Base-by-base conservation (phyloP, 2,113 vertebrate genomes). In the Eira barbara region DNA sequence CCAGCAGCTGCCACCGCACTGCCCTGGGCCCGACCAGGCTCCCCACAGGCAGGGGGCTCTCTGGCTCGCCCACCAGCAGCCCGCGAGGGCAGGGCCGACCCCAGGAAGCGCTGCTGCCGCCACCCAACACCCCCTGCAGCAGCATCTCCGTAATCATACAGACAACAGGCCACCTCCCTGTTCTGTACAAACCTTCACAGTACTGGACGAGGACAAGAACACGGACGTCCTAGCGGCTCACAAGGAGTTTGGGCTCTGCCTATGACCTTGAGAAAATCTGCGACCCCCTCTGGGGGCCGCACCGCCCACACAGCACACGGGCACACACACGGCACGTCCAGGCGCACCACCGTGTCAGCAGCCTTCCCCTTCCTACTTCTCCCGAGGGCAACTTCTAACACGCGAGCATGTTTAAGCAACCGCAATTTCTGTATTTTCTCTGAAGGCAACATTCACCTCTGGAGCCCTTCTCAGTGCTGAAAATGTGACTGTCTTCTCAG, bases 261-360 rank as follows among this genome's bases (percentile, higher is more conserved):
- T 3, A 47, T 34, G 31, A 79, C 71, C 36, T 39, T 42, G 21
- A 25, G 36, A 3, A 6, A 21, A 10, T 9, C 21, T 5, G 11
- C 71, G 12, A 21, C 12, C 47, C 29, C 29, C 42, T 49, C 29
- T 2, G 47, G 76, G 45, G 42, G 27, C 42, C 27, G 15, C 67
- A 69, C 7, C 4, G 2, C 67, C 18, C 67, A 17, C 31, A 4
- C 45, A 69, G 18, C 31, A 47, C 55, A 27, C 29, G 12, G 18
- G 71, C 31, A 3, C 31, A 27, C 39, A 9, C 42, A 2, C 65
- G 42, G 2, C 7, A 4, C 27, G 17, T 14, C 2, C 7, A 2
- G 73, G 42, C 42, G 17, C 42, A 8, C 25, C 4, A 1, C 1
- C 36, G 2, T 0, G 34, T 57, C 78, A 8, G 42, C 15, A 3